Evolutionary conservation across 2,888 invertebrate genomes (phyloP).

Genomic region (Pollenia angustigena): DNA sequence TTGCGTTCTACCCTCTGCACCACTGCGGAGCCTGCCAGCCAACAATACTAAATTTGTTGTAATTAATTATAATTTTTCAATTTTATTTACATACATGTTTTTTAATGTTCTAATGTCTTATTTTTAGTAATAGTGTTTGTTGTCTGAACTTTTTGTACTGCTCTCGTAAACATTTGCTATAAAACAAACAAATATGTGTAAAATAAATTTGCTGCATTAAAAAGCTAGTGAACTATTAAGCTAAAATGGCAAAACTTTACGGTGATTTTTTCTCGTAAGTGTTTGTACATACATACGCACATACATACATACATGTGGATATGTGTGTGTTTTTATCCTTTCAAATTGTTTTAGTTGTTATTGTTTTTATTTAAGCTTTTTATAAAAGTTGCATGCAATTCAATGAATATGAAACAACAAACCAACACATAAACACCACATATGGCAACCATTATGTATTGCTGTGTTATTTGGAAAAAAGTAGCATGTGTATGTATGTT

Average conservation of each 20-base stretch:
- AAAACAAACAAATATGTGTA: conserved; percentile 1
- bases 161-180: not conserved
- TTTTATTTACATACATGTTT: too few species aligned
- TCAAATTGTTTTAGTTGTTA: not conserved
- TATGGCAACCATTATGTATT: not conserved
- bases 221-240: conserved; percentile 46
- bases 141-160: not conserved
- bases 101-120: too few species aligned
- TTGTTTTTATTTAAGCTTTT: conserved; percentile 38
- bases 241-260: conserved; percentile 44
- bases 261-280: conserved; percentile 27
- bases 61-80: too few species aligned
- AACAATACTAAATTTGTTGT: too few species aligned
- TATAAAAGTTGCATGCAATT: conserved; percentile 31
- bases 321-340: not conserved
- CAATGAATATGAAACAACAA: conserved; percentile 13
- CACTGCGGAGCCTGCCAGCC: too few species aligned
- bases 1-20: too few species aligned
- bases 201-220: conserved; percentile 50
- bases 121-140: not conserved
- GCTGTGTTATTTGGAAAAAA: not conserved
- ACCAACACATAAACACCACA: conserved; percentile 16
- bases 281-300: not conserved
- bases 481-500: conserved; percentile 4
- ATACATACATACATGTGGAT: not conserved